phyloP scores from a whole-genome alignment of 35 echinoderm and acorn worm genomes.

The Ptychodera flava region DNA sequence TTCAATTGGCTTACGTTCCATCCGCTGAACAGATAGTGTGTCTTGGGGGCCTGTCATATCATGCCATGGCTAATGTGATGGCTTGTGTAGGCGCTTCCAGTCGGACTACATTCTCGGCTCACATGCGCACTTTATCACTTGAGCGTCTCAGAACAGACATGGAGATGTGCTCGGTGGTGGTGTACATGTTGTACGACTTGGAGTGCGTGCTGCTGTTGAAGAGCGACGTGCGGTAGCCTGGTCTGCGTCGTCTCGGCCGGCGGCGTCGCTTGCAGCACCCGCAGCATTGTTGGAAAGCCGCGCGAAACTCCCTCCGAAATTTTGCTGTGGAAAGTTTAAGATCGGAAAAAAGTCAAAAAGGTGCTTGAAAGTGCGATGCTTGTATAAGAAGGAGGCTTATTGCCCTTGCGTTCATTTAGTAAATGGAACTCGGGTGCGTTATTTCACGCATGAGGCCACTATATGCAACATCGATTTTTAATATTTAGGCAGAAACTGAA shows the following conservation, averaged over 20 bases:
- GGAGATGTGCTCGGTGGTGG: not conserved
- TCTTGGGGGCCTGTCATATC: too few relatives aligned
- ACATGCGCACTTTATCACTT: too few relatives aligned
- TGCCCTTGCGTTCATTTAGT: not conserved
- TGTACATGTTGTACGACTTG: not conserved
- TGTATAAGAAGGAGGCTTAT: not conserved
- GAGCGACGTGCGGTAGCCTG: not conserved
- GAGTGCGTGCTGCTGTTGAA: not conserved
- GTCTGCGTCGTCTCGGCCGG: not conserved
- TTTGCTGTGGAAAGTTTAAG: slow-evolving; percentile 20
- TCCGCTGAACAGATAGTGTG: too few relatives aligned
- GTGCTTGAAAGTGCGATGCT: not conserved
- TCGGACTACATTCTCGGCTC: too few relatives aligned
- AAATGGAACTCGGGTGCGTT: not conserved
- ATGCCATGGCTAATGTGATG: too few relatives aligned
- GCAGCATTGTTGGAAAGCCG: slow-evolving; percentile 9
- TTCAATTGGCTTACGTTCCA: too few relatives aligned
- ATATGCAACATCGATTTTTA: not conserved
- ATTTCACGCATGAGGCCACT: not conserved
- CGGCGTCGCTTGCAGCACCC: not conserved
- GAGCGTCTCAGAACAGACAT: not conserved
- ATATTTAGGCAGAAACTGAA: not conserved
- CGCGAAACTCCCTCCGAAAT: slow-evolving; percentile 33
- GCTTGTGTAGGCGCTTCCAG: too few relatives aligned
- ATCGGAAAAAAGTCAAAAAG: not conserved